These are phyloP conservation scores for Mythimna pallens DNA, from an alignment of 2,888 invertebrate genomes.

Conservation along the genomic window DNA sequence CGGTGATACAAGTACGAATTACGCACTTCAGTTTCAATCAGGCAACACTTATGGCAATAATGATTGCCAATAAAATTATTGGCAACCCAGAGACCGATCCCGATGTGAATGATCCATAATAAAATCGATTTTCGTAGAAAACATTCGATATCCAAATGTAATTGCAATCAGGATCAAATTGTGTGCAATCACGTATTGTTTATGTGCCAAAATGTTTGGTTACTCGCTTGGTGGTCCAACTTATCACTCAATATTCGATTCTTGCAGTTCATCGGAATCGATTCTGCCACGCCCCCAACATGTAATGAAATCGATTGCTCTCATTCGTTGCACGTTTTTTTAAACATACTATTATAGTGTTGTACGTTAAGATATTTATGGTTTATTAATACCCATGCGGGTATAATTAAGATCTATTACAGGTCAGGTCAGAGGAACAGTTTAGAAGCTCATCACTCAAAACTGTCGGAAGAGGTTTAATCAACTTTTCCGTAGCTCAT, in stretches of 20 bases:
- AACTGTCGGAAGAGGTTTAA: slow-evolving; percentile 52
- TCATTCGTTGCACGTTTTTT: slow-evolving; percentile 58
- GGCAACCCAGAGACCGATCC: slow-evolving; percentile 46
- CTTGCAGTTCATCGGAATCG: slow-evolving; percentile 73
- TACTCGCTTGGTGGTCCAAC: slow-evolving; percentile 68
- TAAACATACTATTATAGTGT: slow-evolving; percentile 47
- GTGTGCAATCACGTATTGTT: slow-evolving; percentile 63
- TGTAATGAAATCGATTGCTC: slow-evolving; percentile 69
- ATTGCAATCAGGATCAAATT: slow-evolving; percentile 73
- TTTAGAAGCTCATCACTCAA: slow-evolving; percentile 59
- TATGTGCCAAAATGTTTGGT: slow-evolving; percentile 67
- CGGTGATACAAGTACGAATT: slow-evolving; percentile 42
- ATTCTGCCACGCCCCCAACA: slow-evolving; percentile 66
- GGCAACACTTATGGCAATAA: slow-evolving; percentile 59
- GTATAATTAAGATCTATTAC: slow-evolving; percentile 60
- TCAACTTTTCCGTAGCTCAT: slow-evolving; percentile 24
- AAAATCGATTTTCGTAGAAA: slow-evolving; percentile 61
- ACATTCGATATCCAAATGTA: slow-evolving; percentile 44
- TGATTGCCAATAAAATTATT: slow-evolving; percentile 62
- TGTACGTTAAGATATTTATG: slow-evolving; percentile 56
- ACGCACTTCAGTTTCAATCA: slow-evolving; percentile 64
- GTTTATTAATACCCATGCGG: slow-evolving; percentile 49
- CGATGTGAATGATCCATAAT: slow-evolving; percentile 33
- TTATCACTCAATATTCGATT: slow-evolving; percentile 73
- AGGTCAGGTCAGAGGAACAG: slow-evolving; percentile 62